Percentiles rank a stretch among this genome's conserved stretches.
Conservation (phyloP, 1,140 invertebrate genomes). For the Acyrthosiphon pisum region DNA sequence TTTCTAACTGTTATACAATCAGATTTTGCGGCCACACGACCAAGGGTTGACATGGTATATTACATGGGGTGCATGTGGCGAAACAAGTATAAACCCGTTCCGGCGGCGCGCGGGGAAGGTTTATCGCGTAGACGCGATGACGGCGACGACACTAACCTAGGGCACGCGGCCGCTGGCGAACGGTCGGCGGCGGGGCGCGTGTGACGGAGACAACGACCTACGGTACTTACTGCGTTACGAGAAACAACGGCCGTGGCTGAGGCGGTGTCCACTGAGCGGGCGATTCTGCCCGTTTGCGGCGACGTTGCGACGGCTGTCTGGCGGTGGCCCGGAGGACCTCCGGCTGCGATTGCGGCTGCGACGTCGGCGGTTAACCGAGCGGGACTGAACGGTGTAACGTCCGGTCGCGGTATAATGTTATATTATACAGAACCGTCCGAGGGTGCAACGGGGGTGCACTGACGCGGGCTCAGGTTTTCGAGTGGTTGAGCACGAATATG, state of each 20-base stretch:
- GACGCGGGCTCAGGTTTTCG: conserved; percentile 38
- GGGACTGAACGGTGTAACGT: not conserved
- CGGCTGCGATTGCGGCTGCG: not conserved
- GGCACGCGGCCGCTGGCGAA: not conserved
- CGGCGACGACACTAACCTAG: conserved; percentile 5
- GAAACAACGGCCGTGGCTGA: not conserved
- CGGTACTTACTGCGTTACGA: conserved; percentile 41
- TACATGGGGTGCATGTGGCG: not conserved
- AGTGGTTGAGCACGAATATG: conserved; percentile 54
- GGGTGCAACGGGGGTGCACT: not conserved
- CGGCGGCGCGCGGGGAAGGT: no score
- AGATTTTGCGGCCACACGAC: no score
- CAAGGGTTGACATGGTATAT: no score
- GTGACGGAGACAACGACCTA: not conserved
- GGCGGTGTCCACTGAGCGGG: no score
- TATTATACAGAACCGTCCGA: not conserved
- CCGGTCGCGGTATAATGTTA: not conserved
- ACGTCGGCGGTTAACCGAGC: not conserved
- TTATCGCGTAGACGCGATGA: not conserved
- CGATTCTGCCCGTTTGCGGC: not conserved
- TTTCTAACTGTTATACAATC: no score
- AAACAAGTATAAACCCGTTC: not conserved
- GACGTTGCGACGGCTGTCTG: not conserved
- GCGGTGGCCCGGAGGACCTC: not conserved
- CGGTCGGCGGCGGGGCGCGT: not conserved